Evolutionary conservation across 2,797 vertebrate genomes (phyloP).

Genomic region (Alosa sapidissima): DNA sequence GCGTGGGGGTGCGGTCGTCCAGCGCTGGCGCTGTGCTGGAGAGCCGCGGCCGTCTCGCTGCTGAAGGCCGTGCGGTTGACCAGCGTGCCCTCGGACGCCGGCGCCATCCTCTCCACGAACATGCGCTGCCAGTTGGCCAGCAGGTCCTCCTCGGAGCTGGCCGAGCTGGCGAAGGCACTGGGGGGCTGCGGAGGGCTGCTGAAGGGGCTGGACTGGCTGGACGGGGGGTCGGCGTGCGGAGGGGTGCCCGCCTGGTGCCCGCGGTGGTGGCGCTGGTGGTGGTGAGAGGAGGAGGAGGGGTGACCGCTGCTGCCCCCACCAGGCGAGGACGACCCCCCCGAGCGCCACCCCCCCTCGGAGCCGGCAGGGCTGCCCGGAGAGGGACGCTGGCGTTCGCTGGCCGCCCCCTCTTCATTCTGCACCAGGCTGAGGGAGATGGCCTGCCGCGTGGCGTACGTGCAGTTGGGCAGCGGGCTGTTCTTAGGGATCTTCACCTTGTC

Average conservation of each 20-base stretch:
- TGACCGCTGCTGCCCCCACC: slow-evolving; percentile 43
- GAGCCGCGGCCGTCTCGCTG: slow-evolving; percentile 77
- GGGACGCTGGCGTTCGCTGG: slow-evolving; percentile 62
- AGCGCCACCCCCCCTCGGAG: slow-evolving; percentile 65
- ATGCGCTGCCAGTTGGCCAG: slow-evolving; percentile 94
- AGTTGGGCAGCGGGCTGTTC: slow-evolving; percentile 95
- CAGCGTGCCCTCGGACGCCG: slow-evolving; percentile 70
- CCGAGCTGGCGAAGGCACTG: slow-evolving; percentile 84
- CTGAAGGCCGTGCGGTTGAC: slow-evolving; percentile 86
- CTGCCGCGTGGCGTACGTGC: slow-evolving; percentile 93
- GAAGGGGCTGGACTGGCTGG: slow-evolving; percentile 81
- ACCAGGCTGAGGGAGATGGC: slow-evolving; percentile 96
- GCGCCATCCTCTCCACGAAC: slow-evolving; percentile 89
- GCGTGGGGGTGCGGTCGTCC: not conserved
- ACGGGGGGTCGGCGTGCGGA: slow-evolving; percentile 66
- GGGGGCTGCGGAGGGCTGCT: slow-evolving; percentile 82
- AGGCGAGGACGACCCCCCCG: slow-evolving; percentile 65
- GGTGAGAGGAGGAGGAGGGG: slow-evolving; percentile 45
- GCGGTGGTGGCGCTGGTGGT: slow-evolving; percentile 42
- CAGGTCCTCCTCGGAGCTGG: slow-evolving; percentile 92
- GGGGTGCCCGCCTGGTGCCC: slow-evolving; percentile 37
- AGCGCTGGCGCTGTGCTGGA: slow-evolving; percentile 70
- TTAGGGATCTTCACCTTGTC: slow-evolving; percentile 96
- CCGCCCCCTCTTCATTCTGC: slow-evolving; percentile 77
- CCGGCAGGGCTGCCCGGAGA: slow-evolving; percentile 77